Evolutionary conservation across 2,888 invertebrate genomes (phyloP).

Genomic region (Psylliodes chrysocephalus): DNA sequence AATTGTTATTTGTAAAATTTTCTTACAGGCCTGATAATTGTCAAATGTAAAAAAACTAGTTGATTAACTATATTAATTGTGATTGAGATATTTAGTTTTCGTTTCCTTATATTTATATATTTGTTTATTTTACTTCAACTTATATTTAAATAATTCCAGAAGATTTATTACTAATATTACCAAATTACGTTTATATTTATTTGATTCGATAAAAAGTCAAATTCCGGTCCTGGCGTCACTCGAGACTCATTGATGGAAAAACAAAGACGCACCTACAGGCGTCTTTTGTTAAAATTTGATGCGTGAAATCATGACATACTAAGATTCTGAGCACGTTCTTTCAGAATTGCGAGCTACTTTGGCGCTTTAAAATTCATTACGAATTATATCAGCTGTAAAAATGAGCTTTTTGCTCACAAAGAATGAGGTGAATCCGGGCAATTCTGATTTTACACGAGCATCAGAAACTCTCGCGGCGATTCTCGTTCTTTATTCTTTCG

Average conservation of each 20-base stretch:
- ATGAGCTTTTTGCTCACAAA: conserved; percentile 53
- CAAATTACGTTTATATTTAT: too few relatives aligned
- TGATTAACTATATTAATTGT: too few relatives aligned
- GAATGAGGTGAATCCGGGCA: conserved; percentile 31
- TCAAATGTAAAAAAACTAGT: too few relatives aligned
- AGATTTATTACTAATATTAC: too few relatives aligned
- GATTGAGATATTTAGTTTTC: too few relatives aligned
- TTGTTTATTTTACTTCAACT: too few relatives aligned
- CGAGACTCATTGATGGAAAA: conserved; percentile 29
- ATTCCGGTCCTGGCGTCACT: conserved; percentile 12
- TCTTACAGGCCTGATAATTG: too few relatives aligned
- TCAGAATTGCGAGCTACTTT: conserved; percentile 62
- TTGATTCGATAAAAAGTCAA: not conserved
- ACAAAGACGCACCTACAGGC: conserved; percentile 41
- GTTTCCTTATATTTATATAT: too few relatives aligned
- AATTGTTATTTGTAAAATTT: too few relatives aligned
- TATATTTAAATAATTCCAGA: too few relatives aligned
- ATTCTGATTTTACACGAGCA: conserved; percentile 33
- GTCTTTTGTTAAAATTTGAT: conserved; percentile 48
- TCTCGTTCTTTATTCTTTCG: conserved; percentile 3
- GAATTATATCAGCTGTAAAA: conserved; percentile 64
- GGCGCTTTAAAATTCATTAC: conserved; percentile 64
- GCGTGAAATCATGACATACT: conserved; percentile 50
- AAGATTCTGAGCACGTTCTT: conserved; percentile 62
- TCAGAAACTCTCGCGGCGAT: conserved; percentile 2